A percentile compares a stretch with the other conserved stretches of the same genome.
phyloP scores from a whole-genome alignment of 2,113 vertebrate genomes.

The Synchiropus splendidus region DNA sequence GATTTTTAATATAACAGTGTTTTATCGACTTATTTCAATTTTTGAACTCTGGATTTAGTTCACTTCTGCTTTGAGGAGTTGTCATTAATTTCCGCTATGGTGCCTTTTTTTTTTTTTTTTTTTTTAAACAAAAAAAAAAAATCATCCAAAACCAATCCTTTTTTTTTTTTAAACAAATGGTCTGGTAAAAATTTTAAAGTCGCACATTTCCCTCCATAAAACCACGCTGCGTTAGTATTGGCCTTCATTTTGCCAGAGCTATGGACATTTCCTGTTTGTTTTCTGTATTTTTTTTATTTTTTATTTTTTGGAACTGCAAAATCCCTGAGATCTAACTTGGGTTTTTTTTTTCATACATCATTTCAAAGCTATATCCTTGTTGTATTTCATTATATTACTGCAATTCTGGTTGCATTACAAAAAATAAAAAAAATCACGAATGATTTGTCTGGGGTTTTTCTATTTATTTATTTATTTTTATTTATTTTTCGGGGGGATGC shows the following conservation, averaged over 20 bases:
- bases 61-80: conserved; percentile 46
- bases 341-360: conserved; percentile 42
- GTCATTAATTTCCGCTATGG: conserved; percentile 54
- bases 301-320: too few relatives aligned
- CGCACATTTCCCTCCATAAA: conserved; percentile 66
- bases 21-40: conserved; percentile 36
- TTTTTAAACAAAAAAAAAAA: conserved; percentile 8
- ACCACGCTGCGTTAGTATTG: conserved; percentile 31
- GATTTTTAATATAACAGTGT: conserved; percentile 55
- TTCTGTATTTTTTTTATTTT: conserved; percentile 13
- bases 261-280: conserved; percentile 51
- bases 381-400: conserved; percentile 48
- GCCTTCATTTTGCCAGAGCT: conserved; percentile 21
- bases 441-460: background rate
- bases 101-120: conserved; percentile 6
- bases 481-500: too few relatives aligned
- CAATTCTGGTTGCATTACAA: conserved; percentile 42
- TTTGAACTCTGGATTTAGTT: conserved; percentile 43
- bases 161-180: too few relatives aligned
- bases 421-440: conserved; percentile 50
- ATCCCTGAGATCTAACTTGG: background rate
- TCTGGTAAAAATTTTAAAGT: conserved; percentile 42
- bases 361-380: conserved; percentile 66
- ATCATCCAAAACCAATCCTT: too few relatives aligned
- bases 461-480: background rate